Evolutionary conservation across 2,797 vertebrate species (phyloP), one percentile per base, ranked within the genome.

Genomic region (Phataginus tricuspis): DNA sequence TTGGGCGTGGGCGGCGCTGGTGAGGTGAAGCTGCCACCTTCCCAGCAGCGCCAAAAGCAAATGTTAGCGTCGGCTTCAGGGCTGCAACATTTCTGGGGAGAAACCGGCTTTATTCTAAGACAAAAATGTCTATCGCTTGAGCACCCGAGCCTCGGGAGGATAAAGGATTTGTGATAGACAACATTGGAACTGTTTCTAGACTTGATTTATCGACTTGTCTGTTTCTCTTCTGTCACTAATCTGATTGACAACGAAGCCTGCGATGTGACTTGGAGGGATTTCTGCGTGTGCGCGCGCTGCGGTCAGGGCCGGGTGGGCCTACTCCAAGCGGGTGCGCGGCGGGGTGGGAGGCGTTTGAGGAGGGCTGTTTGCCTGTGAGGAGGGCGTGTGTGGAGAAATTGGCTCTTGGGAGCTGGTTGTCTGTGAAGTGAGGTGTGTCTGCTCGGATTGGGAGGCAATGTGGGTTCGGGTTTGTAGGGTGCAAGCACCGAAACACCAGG

Each of bases 161-260:
- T 80, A 89, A 75, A 85, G 53, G 83, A 13, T 45, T 95, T 79
- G 55, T 85, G 95, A 96, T 9, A 72, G 94, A 95, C 93, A 96
- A 77, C 78, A 66, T 0, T 61, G 84, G 71, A 85, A 91, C 83
- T 83, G 94, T 66, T 85, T 97, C 95, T 80, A 64, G 86, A 94
- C 91, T 97, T 96, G 97, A 97, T 97, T 97, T 96, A 97, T 97
- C 97, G 95, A 96, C 96, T 92, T 92, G 94, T 94, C 97, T 93
- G 95, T 96, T 97, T 96, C 93, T 86, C 90, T 96, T 94, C 89
- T 96, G 94, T 97, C 94, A 94, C 51, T 88, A 53, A 93, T 53
- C 82, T 88, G 95, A 97, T 86, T 97, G 97, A 97, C 96, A 97
- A 68, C 55, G 92, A 96, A 96, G 69, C 34, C 74, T 12, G 5